Percentiles rank a stretch among this genome's conserved stretches.
These are phyloP conservation scores for Tenthredo scrophulariae DNA, from an alignment of 2,888 invertebrate species.

Conservation along the genomic window DNA sequence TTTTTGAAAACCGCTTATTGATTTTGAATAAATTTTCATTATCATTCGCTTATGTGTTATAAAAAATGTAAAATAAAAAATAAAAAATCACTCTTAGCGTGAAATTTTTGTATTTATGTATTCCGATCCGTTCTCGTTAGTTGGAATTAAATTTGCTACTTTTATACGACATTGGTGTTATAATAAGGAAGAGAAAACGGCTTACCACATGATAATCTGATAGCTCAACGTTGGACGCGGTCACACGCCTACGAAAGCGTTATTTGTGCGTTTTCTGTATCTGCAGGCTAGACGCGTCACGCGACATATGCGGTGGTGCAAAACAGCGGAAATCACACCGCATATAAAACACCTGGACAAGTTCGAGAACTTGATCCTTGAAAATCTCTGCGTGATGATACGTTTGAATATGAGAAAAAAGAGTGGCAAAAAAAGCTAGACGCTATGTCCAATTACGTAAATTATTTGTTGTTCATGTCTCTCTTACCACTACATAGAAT, in stretches of 20 bases:
- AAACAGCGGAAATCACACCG: conserved; percentile 17
- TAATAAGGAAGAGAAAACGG: conserved; percentile 43
- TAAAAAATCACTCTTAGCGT: too few species aligned
- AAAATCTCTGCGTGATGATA: not conserved
- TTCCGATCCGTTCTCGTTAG: conserved; percentile 22
- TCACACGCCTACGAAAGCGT: conserved; percentile 52
- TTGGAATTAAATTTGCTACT: not conserved
- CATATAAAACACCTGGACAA: conserved; percentile 14
- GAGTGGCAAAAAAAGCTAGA: too few species aligned
- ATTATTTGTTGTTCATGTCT: not conserved
- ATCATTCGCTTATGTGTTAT: not conserved
- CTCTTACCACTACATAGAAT: not conserved
- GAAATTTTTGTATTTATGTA: not conserved
- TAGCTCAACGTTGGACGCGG: conserved; percentile 38
- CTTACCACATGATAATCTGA: conserved; percentile 40
- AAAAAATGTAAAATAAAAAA: not conserved
- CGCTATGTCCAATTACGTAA: not conserved
- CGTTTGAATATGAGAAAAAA: not conserved
- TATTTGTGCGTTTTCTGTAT: conserved; percentile 51
- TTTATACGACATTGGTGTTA: not conserved
- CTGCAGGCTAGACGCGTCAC: not conserved
- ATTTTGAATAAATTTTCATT: not conserved
- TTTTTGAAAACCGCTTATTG: not conserved
- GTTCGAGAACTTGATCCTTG: conserved; percentile 29
- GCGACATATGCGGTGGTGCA: not conserved